Conservation (phyloP, 2,797 vertebrate genomes). For the Gila robusta region DNA sequence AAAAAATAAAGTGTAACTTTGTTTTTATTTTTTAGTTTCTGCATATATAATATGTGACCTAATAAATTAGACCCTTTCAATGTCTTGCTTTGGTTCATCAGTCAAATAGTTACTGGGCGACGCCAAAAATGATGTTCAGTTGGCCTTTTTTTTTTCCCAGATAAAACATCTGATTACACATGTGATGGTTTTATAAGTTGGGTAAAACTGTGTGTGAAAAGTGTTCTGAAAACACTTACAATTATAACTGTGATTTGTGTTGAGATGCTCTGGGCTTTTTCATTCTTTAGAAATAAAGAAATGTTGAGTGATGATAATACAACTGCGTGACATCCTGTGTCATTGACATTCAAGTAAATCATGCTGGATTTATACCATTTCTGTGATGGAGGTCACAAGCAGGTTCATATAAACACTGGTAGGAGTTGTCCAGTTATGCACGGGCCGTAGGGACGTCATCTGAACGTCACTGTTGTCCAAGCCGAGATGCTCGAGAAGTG, state of each 20-base stretch:
- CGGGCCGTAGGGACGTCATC: conserved; percentile 64
- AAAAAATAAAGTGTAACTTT: too few relatives aligned
- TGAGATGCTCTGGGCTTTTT: conserved; percentile 70
- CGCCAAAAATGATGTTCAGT: too few relatives aligned
- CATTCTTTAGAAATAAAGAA: conserved; percentile 64
- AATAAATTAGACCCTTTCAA: too few relatives aligned
- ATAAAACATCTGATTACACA: neutral
- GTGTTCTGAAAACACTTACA: conserved; percentile 45
- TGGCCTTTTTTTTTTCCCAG: too few relatives aligned
- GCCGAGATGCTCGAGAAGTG: conserved; percentile 66
- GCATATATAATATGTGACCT: neutral
- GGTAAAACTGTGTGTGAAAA: neutral
- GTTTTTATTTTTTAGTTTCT: neutral
- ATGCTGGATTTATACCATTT: conserved; percentile 67
- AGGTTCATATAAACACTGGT: conserved; percentile 57
- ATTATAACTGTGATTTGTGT: conserved; percentile 57
- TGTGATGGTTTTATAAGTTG: neutral
- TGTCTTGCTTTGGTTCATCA: too few relatives aligned
- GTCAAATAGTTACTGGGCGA: too few relatives aligned
- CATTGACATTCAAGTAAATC: neutral
- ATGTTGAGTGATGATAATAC: neutral
- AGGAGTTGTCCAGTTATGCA: conserved; percentile 64
- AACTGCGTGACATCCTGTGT: neutral
- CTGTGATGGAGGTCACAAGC: conserved; percentile 66
- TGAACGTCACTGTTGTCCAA: conserved; percentile 39